Evolutionary conservation across 2,888 invertebrate species (phyloP), one percentile per base, ranked within the genome.

Genomic region (Pterostichus niger): DNA sequence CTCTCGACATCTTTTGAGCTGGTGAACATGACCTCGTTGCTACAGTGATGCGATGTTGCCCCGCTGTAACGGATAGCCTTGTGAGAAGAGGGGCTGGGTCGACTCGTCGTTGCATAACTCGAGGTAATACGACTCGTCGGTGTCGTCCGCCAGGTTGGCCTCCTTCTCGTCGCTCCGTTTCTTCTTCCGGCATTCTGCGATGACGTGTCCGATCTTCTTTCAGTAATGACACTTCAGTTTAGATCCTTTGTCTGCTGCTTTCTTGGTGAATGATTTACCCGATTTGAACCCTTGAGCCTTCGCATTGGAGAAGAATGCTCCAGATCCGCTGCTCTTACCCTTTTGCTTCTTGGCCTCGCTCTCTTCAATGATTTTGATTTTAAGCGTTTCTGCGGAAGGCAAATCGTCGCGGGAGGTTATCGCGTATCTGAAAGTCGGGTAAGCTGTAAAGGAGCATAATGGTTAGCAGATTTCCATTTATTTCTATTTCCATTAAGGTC

Each of bases 321-420:
- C 54, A 15, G 15, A 15, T 4, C 54, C n/a, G n/a, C n/a, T n/a
- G n/a, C n/a, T n/a, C n/a, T n/a, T n/a, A n/a, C n/a, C n/a, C n/a
- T 54, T 54, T 15, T 54, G 54, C 15, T 54, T 54, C 15, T 15
- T 86, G 86, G 85, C 85, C 9, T 83, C 85, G 10, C 6, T 40
- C 83, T 86, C 86, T 78, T 87, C 86, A 5, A 86, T 44, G 1
- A 86, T 85, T 85, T 87, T 86, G 17, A 86, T 83, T 75, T 85
- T 85, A n/a, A 87, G 77, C 13, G 52, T 68, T 15, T 87, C 87
- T 0, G 85, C 85, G 0, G 13, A 56, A 3, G 86, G 87, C 6
- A 88, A 78, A 0, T 84, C 83, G 79, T 89, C 88, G 4, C 87
- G 84, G 0, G 88, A 86, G 83, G 88, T 87, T 4, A 88, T 86